phyloP scores from a whole-genome alignment of 2,113 vertebrate species.

The Sturnus vulgaris region DNA sequence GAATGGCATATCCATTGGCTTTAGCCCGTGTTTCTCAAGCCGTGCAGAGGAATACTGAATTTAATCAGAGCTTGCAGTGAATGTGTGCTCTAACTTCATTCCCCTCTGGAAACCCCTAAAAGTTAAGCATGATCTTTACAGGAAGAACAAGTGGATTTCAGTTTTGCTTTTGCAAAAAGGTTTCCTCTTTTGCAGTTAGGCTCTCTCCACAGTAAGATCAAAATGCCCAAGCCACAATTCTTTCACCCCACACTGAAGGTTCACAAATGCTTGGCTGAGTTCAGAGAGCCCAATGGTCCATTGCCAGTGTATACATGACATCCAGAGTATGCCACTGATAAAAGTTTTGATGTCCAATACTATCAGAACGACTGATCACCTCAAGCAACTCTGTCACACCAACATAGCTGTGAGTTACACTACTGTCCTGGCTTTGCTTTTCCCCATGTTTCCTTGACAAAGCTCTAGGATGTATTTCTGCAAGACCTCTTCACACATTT shows the following conservation, averaged over 20 bases:
- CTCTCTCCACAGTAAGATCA: background rate
- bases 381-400: background rate
- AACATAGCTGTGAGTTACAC: background rate
- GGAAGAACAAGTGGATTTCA: background rate
- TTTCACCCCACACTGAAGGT: background rate
- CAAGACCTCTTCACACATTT: background rate
- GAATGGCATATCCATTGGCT: slow-evolving; percentile 20
- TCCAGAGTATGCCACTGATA: background rate
- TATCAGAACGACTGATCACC: background rate
- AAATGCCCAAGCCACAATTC: background rate
- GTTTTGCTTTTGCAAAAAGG: background rate
- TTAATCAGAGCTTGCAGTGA: background rate
- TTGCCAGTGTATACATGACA: background rate
- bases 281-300: background rate
- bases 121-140: background rate
- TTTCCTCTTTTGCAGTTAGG: background rate
- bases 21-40: slow-evolving; percentile 11
- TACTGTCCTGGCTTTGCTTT: background rate
- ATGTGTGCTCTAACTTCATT: background rate
- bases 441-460: background rate
- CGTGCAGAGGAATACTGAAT: background rate
- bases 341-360: background rate
- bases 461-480: background rate
- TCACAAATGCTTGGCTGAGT: background rate
- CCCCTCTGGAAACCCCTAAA: background rate